Evolutionary conservation across 1,140 invertebrate species (phyloP).

Genomic region (Hylaeus anthracinus): DNA sequence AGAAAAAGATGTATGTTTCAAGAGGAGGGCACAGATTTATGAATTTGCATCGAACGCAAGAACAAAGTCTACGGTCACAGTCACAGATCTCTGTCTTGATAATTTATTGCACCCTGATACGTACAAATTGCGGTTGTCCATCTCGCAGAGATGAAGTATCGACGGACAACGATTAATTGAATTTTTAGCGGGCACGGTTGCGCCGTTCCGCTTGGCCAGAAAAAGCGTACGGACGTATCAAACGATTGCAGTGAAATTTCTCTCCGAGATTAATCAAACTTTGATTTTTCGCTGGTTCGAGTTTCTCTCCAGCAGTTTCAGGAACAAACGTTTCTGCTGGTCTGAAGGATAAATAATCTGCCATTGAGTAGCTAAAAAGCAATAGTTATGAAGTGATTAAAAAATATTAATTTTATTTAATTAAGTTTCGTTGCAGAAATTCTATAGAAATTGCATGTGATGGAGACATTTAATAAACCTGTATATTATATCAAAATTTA

Average conservation of each 20-base stretch:
- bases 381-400: too few relatives aligned
- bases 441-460: too few relatives aligned
- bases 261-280: conserved; percentile 6
- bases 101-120: conserved; percentile 38
- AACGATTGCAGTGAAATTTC: conserved; percentile 3
- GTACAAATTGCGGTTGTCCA: conserved; percentile 29
- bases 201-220: conserved; percentile 2
- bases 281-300: neutral
- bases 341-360: too few relatives aligned
- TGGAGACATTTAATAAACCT: too few relatives aligned
- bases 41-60: conserved; percentile 7
- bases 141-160: conserved; percentile 37
- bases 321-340: too few relatives aligned
- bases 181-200: conserved; percentile 24
- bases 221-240: conserved; percentile 12
- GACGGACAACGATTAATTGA: conserved; percentile 31
- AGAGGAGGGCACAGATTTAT: neutral
- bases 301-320: neutral
- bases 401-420: too few relatives aligned
- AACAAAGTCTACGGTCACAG: conserved; percentile 14
- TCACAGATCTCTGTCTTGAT: neutral
- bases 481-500: too few relatives aligned
- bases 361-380: too few relatives aligned
- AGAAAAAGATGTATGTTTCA: too few relatives aligned
- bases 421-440: too few relatives aligned